These are phyloP conservation scores for Laticauda laticaudata DNA, from an alignment of 2,113 vertebrate genomes.

Conservation along the genomic window DNA sequence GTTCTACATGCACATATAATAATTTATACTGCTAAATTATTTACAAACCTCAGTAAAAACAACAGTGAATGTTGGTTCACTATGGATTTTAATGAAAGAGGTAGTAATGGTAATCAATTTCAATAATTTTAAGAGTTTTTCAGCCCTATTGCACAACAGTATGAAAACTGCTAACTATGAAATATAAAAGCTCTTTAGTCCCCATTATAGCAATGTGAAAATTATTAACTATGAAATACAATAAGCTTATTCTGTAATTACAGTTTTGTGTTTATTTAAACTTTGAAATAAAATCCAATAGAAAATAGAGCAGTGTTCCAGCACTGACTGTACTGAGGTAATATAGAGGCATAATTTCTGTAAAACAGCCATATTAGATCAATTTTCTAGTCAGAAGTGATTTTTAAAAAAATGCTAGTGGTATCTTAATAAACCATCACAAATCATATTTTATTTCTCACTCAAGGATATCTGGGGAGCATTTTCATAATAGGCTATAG, in stretches of 20 bases:
- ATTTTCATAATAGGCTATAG: not conserved
- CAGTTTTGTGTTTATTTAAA: slow-evolving; percentile 50
- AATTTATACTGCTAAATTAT: not conserved
- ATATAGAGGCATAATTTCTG: slow-evolving; percentile 36
- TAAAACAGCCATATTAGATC: slow-evolving; percentile 30
- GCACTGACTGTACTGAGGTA: slow-evolving; percentile 25
- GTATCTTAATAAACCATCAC: slow-evolving; percentile 3
- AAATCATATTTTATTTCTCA: not conserved
- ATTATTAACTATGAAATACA: slow-evolving; percentile 57
- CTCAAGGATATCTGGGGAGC: not conserved
- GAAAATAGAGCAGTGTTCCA: slow-evolving; percentile 40
- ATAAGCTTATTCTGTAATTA: slow-evolving; percentile 51
- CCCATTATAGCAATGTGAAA: slow-evolving; percentile 53
- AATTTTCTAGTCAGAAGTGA: slow-evolving; percentile 24
- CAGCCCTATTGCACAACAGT: slow-evolving; percentile 48
- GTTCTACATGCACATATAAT: not conserved
- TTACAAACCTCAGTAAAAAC: slow-evolving; percentile 5
- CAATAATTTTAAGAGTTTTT: slow-evolving; percentile 56
- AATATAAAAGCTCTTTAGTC: slow-evolving; percentile 50
- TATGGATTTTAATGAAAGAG: slow-evolving; percentile 37
- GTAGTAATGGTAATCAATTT: slow-evolving; percentile 54
- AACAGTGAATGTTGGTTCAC: slow-evolving; percentile 7
- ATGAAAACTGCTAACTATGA: slow-evolving; percentile 53
- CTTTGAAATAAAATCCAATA: slow-evolving; percentile 58
- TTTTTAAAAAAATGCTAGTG: not conserved